Base-by-base conservation (phyloP, 2,797 vertebrate genomes). In the Falco biarmicus region DNA sequence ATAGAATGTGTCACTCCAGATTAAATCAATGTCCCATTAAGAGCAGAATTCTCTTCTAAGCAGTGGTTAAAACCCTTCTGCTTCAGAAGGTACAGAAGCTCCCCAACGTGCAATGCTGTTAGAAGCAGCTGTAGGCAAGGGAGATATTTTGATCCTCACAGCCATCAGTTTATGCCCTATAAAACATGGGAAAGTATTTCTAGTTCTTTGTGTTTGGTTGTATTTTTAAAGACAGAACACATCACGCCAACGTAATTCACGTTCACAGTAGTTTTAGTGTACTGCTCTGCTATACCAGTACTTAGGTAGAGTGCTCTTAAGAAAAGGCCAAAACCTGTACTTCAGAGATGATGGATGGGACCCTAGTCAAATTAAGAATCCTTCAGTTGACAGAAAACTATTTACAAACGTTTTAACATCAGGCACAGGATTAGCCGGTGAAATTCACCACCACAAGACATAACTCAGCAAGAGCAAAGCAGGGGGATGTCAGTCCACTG, bases 11-110 rank as follows among this genome's bases (percentile, higher is more conserved):
- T 76, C 93, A 87, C 87, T 78, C 12, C 1, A 2, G 41, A 91
- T 96, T 81, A 93, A 92, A 95, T 92, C 89, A 84, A 56, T n/a
- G 69, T 41, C 70, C 76, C 79, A 50, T 79, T 89, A 94, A 84
- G 51, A 53, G 73, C 34, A 89, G 43, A 87, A 84, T 47, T 91
- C 71, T 74, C 60, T 61, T 39, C 86, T 88, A 61, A 70, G 83
- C 59, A 71, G 51, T 0, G 0, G 85, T 76, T 95, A 86, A 92
- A 94, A 63, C 43, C 32, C 61, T 96, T 88, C 60, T 87, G 91
- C 84, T 77, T 94, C 86, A 94, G 54, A 95, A 88, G 64, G 43
- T 78, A 94, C 50, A 70, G 68, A 57, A 83, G 61, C 47, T 91
- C 70, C 80, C 85, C 68, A 79, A 3, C 6, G 81, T 69, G 47